Base-by-base conservation (phyloP, 2,797 vertebrate species). In the Lepus oiostolus region DNA sequence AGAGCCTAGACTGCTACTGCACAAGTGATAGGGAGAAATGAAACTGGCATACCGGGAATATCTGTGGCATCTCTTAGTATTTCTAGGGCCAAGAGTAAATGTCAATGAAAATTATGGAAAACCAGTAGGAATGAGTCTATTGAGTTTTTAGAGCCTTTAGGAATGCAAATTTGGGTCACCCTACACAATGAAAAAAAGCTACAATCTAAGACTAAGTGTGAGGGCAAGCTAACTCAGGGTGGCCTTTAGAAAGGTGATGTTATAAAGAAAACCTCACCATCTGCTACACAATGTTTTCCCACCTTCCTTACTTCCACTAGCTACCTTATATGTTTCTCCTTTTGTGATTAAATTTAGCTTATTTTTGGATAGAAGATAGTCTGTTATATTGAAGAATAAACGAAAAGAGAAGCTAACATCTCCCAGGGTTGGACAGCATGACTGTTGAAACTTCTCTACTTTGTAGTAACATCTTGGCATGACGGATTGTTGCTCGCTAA, bases 41-140 rank as follows among this genome's bases (percentile, higher is more conserved):
- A 0, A 14, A 3, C 21, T 21, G 75, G 7, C 1, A 47, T 1
- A 6, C 0, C 4, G n/a, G 35, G 28, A 9, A 47, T 19, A 54
- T 24, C 28, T 67, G 5, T 4, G 22, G 32, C 1, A 5, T 9
- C 2, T 77, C 47, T 62, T 5, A 28, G 60, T 13, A 32, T n/a
- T 63, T 24, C 72, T 30, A 21, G 1, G 3, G 28, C 22, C 67
- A 82, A 67, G 3, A 77, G 28, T 67, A 35, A 88, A 83, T 74
- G 67, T 24, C 65, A 50, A 19, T 38, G 50, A 54, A 71, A 81
- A 60, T 4, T 7, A 22, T 35, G 58, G 26, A 21, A 91, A 68
- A 38, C 7, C 14, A 75, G 32, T 30, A 24, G 70, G 32, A 22
- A 65, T 35, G n/a, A 24, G 52, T 22, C 11, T 16, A 38, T 7